Evolutionary conservation across 1,140 invertebrate genomes (phyloP).

Genomic region (Andrena cerasifolii): DNA sequence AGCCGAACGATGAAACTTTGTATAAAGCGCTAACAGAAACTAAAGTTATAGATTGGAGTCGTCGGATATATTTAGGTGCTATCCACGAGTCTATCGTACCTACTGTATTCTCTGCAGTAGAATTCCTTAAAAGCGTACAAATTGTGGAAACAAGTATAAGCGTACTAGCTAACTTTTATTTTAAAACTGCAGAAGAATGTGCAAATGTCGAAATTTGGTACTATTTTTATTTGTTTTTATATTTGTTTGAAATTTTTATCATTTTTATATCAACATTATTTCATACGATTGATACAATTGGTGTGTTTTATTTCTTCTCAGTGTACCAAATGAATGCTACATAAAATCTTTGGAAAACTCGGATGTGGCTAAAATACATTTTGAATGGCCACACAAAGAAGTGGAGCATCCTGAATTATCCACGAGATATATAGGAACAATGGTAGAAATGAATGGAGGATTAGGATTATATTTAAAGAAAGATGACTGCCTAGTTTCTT

Average conservation of each 20-base stretch:
- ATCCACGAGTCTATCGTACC: slow-evolving; percentile 20
- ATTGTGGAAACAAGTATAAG: background rate
- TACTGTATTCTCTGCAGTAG: background rate
- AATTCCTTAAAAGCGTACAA: background rate
- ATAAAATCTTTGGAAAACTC: slow-evolving; percentile 41
- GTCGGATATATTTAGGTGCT: background rate
- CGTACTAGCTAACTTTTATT: slow-evolving; percentile 19
- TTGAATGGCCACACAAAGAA: slow-evolving; percentile 53
- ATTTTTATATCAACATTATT: too few species aligned
- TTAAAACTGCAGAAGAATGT: slow-evolving; percentile 48
- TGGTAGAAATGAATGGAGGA: slow-evolving; percentile 49
- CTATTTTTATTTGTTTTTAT: background rate
- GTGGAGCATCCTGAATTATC: slow-evolving; percentile 35
- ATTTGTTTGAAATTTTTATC: too few species aligned
- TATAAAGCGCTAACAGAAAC: slow-evolving; percentile 23
- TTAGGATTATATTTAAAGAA: slow-evolving; percentile 60
- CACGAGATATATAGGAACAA: slow-evolving; percentile 23
- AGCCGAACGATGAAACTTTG: background rate
- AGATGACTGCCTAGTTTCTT: slow-evolving; percentile 58
- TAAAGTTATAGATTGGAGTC: slow-evolving; percentile 16
- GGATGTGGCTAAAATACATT: slow-evolving; percentile 56
- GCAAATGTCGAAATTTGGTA: slow-evolving; percentile 9
- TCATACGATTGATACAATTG: background rate
- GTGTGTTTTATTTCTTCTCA: slow-evolving; percentile 12
- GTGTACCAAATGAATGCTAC: slow-evolving; percentile 60